A percentile compares a stretch with the other conserved stretches of the same genome.
phyloP scores from a whole-genome alignment of 2,888 invertebrate species.

The Stenoptilia bipunctidactyla region DNA sequence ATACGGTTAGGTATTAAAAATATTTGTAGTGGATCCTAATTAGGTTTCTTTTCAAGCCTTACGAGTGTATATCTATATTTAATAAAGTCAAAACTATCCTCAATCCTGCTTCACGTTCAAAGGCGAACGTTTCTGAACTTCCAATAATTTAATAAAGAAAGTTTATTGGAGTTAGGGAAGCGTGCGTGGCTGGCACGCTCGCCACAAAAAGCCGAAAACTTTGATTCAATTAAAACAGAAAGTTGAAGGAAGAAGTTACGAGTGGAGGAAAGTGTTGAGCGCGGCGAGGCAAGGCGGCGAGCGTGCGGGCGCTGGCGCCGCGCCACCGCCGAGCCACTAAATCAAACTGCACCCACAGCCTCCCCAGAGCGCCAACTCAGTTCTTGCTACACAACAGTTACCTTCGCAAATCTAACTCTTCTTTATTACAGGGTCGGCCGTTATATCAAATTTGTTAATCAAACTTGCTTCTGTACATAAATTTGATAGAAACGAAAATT shows the following conservation, averaged over 20 bases:
- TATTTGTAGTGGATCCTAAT: too few species aligned
- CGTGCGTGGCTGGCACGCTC: conserved; percentile 66
- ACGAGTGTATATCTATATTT: conserved; percentile 17
- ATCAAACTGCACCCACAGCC: conserved; percentile 19
- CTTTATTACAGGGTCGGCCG: neutral
- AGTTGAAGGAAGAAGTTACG: conserved; percentile 60
- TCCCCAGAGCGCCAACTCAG: neutral
- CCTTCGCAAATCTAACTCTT: too few species aligned
- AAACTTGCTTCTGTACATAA: neutral
- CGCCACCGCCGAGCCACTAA: conserved; percentile 26
- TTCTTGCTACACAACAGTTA: neutral
- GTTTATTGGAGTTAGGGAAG: conserved; percentile 49
- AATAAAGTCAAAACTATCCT: conserved; percentile 45
- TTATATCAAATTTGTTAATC: neutral
- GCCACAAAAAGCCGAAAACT: conserved; percentile 70
- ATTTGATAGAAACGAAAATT: too few species aligned
- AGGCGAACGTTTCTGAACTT: conserved; percentile 65
- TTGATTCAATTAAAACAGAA: conserved; percentile 69
- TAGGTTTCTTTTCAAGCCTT: too few species aligned
- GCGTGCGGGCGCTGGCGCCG: conserved; percentile 16
- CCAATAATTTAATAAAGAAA: conserved; percentile 71
- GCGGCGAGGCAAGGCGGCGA: conserved; percentile 20
- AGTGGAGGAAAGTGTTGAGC: conserved; percentile 35
- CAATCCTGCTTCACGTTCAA: conserved; percentile 60
- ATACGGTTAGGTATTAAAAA: too few species aligned